phyloP scores from a whole-genome alignment of 92 coral and sea anemone species.

The Galaxea fascicularis region DNA sequence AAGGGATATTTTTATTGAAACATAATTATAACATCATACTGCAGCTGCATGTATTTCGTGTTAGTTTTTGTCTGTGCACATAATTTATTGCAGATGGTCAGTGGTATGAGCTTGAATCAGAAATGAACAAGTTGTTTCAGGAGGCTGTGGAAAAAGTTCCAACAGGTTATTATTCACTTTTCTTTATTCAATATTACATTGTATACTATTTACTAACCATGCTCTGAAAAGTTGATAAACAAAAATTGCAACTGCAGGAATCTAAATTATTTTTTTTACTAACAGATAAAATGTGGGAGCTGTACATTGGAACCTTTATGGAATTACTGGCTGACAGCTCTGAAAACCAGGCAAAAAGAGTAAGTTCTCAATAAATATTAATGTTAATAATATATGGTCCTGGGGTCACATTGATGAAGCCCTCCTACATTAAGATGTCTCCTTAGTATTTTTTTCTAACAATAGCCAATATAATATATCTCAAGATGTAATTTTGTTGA shows the following conservation, averaged over 20 bases:
- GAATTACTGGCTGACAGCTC: slow-evolving; percentile 61
- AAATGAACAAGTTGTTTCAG: slow-evolving; percentile 76
- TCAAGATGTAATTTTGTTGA: no score
- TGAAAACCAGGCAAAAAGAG: slow-evolving; percentile 60
- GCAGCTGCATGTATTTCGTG: background rate
- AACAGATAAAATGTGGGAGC: slow-evolving; percentile 94
- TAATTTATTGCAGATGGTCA: slow-evolving; percentile 52
- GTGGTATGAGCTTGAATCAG: slow-evolving; percentile 72
- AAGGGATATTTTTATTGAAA: background rate
- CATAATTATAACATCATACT: background rate
- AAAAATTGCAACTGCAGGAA: background rate
- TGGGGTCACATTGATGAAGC: no score
- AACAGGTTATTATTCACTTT: slow-evolving; percentile 64
- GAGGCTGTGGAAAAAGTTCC: slow-evolving; percentile 82
- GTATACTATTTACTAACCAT: background rate
- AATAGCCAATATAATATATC: no score
- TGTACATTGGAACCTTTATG: slow-evolving; percentile 70
- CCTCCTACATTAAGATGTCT: no score
- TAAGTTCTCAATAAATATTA: slow-evolving; percentile 13
- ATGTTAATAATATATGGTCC: background rate
- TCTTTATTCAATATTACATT: background rate
- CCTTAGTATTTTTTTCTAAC: no score
- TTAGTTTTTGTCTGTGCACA: background rate
- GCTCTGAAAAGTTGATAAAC: no score
- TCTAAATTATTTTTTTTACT: background rate